Conservation (phyloP, 2,113 vertebrate species). For the Pogonocichla stellata region DNA sequence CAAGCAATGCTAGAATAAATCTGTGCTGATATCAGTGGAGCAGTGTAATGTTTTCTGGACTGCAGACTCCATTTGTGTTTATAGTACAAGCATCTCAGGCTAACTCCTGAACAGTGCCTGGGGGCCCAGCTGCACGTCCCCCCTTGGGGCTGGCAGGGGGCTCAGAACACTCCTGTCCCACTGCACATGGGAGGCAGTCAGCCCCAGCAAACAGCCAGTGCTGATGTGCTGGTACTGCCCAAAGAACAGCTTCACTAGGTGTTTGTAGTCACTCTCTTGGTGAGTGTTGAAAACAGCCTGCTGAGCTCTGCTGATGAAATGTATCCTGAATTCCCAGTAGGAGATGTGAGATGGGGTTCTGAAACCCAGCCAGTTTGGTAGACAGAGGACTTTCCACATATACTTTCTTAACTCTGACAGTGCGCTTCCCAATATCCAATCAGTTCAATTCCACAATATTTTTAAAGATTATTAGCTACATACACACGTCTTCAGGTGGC, state of each 20-base stretch:
- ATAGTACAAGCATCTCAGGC: neutral
- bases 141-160: accelerated
- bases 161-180: neutral
- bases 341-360: neutral
- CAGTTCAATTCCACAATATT: neutral
- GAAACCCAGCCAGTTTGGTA: neutral
- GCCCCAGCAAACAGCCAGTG: neutral
- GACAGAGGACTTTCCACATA: neutral
- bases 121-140: too few relatives aligned
- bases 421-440: neutral
- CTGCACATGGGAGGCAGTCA: accelerated
- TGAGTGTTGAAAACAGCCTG: neutral
- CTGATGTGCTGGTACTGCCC: neutral
- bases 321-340: neutral
- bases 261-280: neutral
- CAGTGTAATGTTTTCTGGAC: neutral
- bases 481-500: neutral
- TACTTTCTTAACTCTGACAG: neutral
- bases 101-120: neutral
- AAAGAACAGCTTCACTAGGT: neutral
- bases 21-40: neutral
- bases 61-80: neutral
- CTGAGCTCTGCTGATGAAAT: neutral
- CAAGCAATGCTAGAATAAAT: slow-evolving; percentile 7
- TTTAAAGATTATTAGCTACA: neutral